Conservation (phyloP, 2,113 vertebrate species). For the Talpa occidentalis region DNA sequence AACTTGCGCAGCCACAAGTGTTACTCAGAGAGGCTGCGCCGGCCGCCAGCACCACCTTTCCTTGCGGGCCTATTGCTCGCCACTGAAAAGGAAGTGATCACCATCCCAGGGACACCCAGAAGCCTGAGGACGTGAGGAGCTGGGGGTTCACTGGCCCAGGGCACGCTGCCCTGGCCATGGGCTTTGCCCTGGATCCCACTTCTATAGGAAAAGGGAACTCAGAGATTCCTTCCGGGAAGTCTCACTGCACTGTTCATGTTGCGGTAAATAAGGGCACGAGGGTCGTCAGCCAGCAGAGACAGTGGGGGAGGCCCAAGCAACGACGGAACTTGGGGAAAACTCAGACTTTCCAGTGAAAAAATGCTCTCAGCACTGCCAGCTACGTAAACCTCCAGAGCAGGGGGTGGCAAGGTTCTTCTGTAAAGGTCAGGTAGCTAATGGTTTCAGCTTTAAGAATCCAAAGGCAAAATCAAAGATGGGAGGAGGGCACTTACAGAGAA, state of each 20-base stretch:
- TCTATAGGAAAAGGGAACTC: background rate
- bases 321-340: background rate
- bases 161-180: accelerated
- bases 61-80: background rate
- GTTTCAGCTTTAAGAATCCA: background rate
- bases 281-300: background rate
- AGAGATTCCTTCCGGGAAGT: background rate
- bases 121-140: background rate
- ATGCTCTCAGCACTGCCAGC: background rate
- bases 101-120: background rate
- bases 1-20: slow-evolving; percentile 72
- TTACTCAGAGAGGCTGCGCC: background rate
- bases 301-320: background rate
- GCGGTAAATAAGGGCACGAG: background rate
- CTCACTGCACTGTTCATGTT: background rate
- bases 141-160: background rate
- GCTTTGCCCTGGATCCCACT: background rate
- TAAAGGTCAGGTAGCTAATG: background rate
- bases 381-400: background rate
- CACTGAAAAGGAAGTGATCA: background rate
- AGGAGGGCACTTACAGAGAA: background rate
- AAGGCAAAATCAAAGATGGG: background rate
- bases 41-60: background rate
- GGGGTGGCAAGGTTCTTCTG: background rate
- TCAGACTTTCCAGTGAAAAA: background rate